Evolutionary conservation across 92 coral and sea anemone genomes (phyloP).

Genomic region (Zoanthus sociatus): DNA sequence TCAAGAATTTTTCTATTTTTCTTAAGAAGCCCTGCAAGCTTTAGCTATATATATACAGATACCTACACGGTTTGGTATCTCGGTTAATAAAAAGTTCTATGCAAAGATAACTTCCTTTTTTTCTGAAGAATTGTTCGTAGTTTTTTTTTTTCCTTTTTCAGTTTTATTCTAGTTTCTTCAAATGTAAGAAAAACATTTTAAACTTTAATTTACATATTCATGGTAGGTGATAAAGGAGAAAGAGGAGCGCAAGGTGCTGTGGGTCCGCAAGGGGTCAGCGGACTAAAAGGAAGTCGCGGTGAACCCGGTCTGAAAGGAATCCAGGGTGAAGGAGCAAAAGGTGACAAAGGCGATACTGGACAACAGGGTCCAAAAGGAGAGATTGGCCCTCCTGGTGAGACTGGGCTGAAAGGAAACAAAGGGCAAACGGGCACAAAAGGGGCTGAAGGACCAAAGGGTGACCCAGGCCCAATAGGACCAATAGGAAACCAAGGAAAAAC

Average conservation of each 20-base stretch:
- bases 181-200: not conserved
- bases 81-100: too few species aligned
- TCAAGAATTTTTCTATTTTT: too few species aligned
- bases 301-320: conserved; percentile 11
- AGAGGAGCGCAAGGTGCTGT: not conserved
- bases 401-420: conserved; percentile 13
- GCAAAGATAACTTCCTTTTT: too few species aligned
- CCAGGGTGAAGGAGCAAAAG: not conserved
- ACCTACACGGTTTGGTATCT: too few species aligned
- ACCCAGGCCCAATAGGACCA: conserved; percentile 12
- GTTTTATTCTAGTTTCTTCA: too few species aligned
- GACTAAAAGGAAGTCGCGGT: conserved; percentile 8
- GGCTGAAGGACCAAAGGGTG: not conserved
- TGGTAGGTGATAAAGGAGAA: conserved; percentile 25
- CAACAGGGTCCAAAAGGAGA: conserved; percentile 10
- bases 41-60: too few species aligned
- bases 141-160: too few species aligned
- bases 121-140: too few species aligned
- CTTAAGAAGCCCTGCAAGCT: too few species aligned
- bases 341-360: conserved; percentile 15
- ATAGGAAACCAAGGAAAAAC: conserved; percentile 6
- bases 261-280: not conserved
- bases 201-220: not conserved
- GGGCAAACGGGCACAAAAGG: conserved; percentile 12
- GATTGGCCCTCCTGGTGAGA: not conserved